These are phyloP conservation scores for Mixornis gularis DNA, from an alignment of 2,113 vertebrate genomes.

Conservation along the genomic window DNA sequence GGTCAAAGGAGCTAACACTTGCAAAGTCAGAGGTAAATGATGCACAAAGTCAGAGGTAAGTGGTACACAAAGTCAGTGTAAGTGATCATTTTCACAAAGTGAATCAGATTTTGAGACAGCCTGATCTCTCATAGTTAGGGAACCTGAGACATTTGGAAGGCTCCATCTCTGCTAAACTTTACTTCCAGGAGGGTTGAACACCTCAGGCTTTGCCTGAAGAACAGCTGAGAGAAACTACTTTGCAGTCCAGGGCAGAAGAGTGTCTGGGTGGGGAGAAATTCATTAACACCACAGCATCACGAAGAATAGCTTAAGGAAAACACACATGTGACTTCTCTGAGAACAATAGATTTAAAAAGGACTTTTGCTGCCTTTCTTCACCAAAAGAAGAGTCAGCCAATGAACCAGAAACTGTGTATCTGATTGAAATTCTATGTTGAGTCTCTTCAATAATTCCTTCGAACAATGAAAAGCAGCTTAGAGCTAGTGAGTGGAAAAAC, in stretches of 20 bases:
- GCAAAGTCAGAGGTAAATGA: not conserved
- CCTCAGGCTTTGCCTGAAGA: not conserved
- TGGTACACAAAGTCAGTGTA: not conserved
- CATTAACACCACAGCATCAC: not conserved
- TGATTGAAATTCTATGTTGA: not conserved
- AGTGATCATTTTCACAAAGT: not conserved
- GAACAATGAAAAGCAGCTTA: not conserved
- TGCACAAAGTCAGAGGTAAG: too few species aligned
- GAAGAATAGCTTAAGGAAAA: not conserved
- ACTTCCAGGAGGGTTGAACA: not conserved
- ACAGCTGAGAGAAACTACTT: not conserved
- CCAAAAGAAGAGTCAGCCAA: not conserved
- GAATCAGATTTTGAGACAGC: not conserved
- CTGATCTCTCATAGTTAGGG: not conserved
- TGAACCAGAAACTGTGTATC: not conserved
- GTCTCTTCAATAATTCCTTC: conserved; percentile 6
- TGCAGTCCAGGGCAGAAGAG: not conserved
- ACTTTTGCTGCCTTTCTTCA: not conserved
- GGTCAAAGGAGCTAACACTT: not conserved
- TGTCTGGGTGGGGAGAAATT: not conserved
- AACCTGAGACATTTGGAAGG: not conserved
- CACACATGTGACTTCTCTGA: not conserved
- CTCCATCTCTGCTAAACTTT: not conserved
- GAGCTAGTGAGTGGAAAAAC: conserved; percentile 3
- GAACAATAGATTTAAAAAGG: not conserved